phyloP scores from a whole-genome alignment of 2,113 vertebrate genomes.

The Ariopsis seemanni region DNA sequence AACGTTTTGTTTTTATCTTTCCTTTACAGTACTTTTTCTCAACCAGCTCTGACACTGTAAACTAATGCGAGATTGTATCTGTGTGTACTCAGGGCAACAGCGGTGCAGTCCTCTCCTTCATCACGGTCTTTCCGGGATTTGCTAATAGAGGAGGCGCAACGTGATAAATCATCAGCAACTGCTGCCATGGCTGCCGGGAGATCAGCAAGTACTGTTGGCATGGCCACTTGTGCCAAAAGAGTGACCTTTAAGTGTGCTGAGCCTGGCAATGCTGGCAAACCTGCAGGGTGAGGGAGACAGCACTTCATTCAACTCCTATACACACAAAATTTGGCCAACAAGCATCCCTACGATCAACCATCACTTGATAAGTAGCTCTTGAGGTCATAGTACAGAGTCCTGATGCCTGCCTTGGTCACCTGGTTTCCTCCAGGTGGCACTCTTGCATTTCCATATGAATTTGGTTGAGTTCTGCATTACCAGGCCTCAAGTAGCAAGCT shows the following conservation, averaged over 20 bases:
- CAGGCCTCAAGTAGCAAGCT: neutral
- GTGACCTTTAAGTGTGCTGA: slow-evolving; percentile 77
- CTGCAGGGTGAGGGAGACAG: slow-evolving; percentile 62
- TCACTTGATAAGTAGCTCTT: neutral
- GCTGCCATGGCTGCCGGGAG: slow-evolving; percentile 66
- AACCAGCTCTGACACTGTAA: neutral
- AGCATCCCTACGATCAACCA: neutral
- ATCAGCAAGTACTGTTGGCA: slow-evolving; percentile 49
- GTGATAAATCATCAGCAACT: slow-evolving; percentile 57
- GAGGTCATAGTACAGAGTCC: neutral
- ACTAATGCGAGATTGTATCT: neutral
- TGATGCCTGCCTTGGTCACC: neutral
- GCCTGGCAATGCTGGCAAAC: slow-evolving; percentile 70
- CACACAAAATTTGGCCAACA: neutral
- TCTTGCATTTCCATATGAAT: slow-evolving; percentile 46
- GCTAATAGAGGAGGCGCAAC: slow-evolving; percentile 81
- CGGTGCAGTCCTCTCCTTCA: slow-evolving; percentile 73
- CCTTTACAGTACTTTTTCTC: neutral
- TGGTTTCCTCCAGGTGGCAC: slow-evolving; percentile 64
- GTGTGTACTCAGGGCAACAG: slow-evolving; percentile 73
- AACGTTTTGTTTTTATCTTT: neutral
- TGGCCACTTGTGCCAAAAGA: slow-evolving; percentile 70
- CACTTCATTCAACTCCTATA: neutral
- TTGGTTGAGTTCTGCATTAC: neutral
- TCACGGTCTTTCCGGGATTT: slow-evolving; percentile 86